These are phyloP conservation scores for Psylliodes chrysocephalus DNA, from an alignment of 2,888 invertebrate genomes.

Conservation along the genomic window DNA sequence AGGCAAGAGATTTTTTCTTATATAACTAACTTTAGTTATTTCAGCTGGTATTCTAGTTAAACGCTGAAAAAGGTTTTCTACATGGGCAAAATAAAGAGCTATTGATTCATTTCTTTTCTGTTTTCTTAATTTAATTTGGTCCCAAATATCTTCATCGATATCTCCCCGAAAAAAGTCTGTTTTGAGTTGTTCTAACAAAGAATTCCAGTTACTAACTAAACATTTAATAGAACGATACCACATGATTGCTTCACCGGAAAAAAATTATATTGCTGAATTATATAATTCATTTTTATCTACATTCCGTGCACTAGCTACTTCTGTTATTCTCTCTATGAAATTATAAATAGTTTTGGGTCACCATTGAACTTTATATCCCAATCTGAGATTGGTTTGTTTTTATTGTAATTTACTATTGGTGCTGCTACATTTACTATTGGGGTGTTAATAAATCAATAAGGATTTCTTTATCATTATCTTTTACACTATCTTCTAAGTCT, in stretches of 20 bases:
- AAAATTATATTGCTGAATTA: slow-evolving; percentile 2
- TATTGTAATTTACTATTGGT: no score
- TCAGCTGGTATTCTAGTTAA: background rate
- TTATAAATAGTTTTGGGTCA: no score
- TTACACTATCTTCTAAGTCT: no score
- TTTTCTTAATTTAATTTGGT: slow-evolving; percentile 21
- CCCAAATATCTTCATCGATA: slow-evolving; percentile 28
- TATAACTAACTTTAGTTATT: no score
- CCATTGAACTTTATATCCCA: no score
- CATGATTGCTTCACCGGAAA: slow-evolving; percentile 6
- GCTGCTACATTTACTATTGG: no score
- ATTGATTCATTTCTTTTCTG: slow-evolving; percentile 21
- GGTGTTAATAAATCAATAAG: no score
- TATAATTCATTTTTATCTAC: background rate
- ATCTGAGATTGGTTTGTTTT: no score
- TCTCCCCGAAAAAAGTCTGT: slow-evolving; percentile 17
- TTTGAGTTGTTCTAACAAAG: slow-evolving; percentile 14
- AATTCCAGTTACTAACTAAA: slow-evolving; percentile 5
- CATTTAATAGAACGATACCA: slow-evolving; percentile 15
- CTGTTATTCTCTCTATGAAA: background rate
- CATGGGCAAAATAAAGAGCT: slow-evolving; percentile 21
- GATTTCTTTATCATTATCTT: no score
- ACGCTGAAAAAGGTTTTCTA: slow-evolving; percentile 24
- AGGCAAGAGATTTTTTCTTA: no score
- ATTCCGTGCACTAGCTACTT: slow-evolving; percentile 11